Conservation (phyloP, 2,113 vertebrate species). For the Chaetops frenatus region DNA sequence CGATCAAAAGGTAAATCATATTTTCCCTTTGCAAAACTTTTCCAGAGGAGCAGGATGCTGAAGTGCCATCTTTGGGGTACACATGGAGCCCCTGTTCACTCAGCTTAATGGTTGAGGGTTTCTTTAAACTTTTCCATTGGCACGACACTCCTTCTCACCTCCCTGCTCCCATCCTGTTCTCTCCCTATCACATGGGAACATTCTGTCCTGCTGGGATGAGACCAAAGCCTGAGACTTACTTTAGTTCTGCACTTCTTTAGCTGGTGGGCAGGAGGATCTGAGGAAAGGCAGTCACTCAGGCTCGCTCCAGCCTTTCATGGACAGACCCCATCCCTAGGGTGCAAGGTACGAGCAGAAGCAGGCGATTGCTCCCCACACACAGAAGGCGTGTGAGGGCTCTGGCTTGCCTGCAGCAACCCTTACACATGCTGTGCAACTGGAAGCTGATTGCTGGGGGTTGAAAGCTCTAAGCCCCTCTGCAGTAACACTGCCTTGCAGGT, state of each 20-base stretch:
- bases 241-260: not conserved
- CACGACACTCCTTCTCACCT: not conserved
- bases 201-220: not conserved
- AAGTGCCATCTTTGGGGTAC: not conserved
- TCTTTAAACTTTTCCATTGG: not conserved
- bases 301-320: not conserved
- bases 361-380: not conserved
- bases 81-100: not conserved
- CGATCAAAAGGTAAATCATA: not conserved
- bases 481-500: not conserved
- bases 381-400: not conserved
- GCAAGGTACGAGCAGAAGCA: not conserved
- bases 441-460: not conserved
- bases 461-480: not conserved
- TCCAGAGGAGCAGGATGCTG: not conserved
- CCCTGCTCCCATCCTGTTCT: not conserved
- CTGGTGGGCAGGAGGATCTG: not conserved
- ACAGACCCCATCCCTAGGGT: not conserved
- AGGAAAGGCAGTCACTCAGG: not conserved
- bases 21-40: not conserved
- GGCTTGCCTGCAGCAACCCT: not conserved
- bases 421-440: rapidly evolving
- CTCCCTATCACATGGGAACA: not conserved
- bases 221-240: not conserved
- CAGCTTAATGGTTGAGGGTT: not conserved